Base-by-base conservation (phyloP, 2,113 vertebrate genomes). In the Oenanthe oenanthe region DNA sequence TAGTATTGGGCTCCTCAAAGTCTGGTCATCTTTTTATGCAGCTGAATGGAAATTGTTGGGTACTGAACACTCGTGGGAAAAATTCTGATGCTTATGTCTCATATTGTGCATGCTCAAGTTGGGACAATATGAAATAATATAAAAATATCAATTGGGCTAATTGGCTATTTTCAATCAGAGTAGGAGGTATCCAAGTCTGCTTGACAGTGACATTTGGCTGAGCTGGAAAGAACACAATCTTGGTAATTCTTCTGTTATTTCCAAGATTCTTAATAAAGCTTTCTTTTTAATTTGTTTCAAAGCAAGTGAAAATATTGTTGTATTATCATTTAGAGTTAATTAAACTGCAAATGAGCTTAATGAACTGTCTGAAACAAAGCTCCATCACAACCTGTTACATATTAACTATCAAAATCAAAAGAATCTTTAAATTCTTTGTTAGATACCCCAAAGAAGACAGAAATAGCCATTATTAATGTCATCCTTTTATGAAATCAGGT, bases 311-410 rank as follows among this genome's bases (percentile, higher is more conserved):
- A 95, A 96, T 89, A 96, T 85, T 93, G 70, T 93, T 94, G 61
- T 84, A 43, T 56, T 84, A 58, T 93, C 31, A 6, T 82, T 96
- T 93, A 67, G 58, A 84, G 73, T 94, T 95, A 93, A 96, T 96
- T 97, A 93, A 94, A 94, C 92, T 85, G 90, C 70, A 93, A 89
- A 94, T 93, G 73, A 87, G 79, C 75, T 81, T 95, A 94, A 94
- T 94, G 92, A 94, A 88, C 65, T 92, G 72, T 60, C 88, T 79
- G 63, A 88, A 96, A 94, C 63, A 92, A 92, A 92, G 43, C 88
- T 96, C 75, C 71, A 50, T 90, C 83, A 86, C 90, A 94, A 92
- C 75, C 85, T 86, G 80, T 84, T 93, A 47, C 31, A 57, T 86
- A 94, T 77, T 71, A 90, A 68, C 68, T 48, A 67, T 62, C 48